Base-by-base conservation (phyloP, 1,140 invertebrate genomes). In the Trachelipus rathkii region DNA sequence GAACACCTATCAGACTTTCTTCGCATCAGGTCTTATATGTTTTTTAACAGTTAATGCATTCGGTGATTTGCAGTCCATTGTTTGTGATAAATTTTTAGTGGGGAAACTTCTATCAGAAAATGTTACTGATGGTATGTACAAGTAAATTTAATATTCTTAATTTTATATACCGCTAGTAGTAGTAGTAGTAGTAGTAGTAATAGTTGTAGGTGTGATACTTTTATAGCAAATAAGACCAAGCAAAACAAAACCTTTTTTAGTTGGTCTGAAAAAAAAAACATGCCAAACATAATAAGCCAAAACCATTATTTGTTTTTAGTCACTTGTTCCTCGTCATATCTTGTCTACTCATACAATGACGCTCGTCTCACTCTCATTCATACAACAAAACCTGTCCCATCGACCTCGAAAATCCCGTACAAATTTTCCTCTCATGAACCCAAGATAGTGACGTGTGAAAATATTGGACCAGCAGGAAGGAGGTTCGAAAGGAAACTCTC, bases 71-170 rank as follows among this genome's bases (percentile, higher is more conserved):
- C 85, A 88, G 74, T 89, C 88, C 84, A 90, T 93, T 82, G 85
- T 86, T 66, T 91, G 92, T 84, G 92, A 93, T 82, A 93, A 92
- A 84, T 92, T 89, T 83, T 85, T 93, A 43, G 84, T 91, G 73
- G 89, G 90, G 44, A 93, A 92, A 86, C 82, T 92, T 60, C 87
- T 87, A 75, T 87, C 88, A 21, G 91, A 93, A 81, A 87, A 89
- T 79, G 86, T 92, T 75, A 89, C 89, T 77, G 90, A 93, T 89
- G 91, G 92, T 91, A 86, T 87, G 85, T 86, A 45, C 67, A 66
- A 19, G 33, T 33, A 33, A 33, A 6, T 33, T 33, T 33, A 6
- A 33, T 33, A 33, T 6, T 33, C 33, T 3, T 33, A 33, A 33
- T 3, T 33, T 33, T n/a, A n/a, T n/a, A n/a, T n/a, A n/a, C n/a